Conservation (phyloP, 2,888 invertebrate genomes). For the Lepidocyrtoides sp. region DNA sequence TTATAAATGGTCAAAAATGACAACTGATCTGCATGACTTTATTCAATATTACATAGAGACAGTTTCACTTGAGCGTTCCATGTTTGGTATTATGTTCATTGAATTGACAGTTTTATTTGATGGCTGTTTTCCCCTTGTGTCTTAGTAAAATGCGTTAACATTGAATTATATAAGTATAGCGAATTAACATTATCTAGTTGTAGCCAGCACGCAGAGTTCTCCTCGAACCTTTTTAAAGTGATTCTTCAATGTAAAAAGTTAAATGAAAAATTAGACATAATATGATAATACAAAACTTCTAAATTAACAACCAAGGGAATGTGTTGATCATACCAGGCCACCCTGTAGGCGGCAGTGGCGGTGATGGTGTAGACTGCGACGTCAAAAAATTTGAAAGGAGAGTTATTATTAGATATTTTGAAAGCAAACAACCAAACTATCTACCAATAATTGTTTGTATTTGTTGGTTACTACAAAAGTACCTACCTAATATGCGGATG, state of each 20-base stretch:
- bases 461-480: background rate
- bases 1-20: slow-evolving; percentile 35
- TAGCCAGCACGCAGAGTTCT: background rate
- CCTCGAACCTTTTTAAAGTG: slow-evolving; percentile 32
- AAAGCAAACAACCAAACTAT: background rate
- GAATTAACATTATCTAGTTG: slow-evolving; percentile 2
- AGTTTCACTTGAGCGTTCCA: slow-evolving; percentile 45
- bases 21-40: slow-evolving; percentile 1
- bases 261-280: background rate
- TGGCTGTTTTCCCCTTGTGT: slow-evolving; percentile 1
- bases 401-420: background rate
- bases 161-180: background rate
- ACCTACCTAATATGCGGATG: too few species aligned
- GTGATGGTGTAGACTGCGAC: too few species aligned
- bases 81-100: slow-evolving; percentile 39
- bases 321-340: background rate
- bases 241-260: slow-evolving; percentile 1
- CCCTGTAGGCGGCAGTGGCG: slow-evolving; percentile 8
- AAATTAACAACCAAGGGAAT: slow-evolving; percentile 3
- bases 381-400: background rate
- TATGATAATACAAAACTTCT: slow-evolving; percentile 1
- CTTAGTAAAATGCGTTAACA: slow-evolving; percentile 30
- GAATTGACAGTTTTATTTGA: slow-evolving; percentile 53
- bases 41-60: background rate
- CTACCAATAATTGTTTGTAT: background rate